A percentile compares a stretch with the other conserved stretches of the same genome.
Evolutionary conservation across 1,140 invertebrate genomes (phyloP).

Genomic region (Catajapyx aquilonaris): DNA sequence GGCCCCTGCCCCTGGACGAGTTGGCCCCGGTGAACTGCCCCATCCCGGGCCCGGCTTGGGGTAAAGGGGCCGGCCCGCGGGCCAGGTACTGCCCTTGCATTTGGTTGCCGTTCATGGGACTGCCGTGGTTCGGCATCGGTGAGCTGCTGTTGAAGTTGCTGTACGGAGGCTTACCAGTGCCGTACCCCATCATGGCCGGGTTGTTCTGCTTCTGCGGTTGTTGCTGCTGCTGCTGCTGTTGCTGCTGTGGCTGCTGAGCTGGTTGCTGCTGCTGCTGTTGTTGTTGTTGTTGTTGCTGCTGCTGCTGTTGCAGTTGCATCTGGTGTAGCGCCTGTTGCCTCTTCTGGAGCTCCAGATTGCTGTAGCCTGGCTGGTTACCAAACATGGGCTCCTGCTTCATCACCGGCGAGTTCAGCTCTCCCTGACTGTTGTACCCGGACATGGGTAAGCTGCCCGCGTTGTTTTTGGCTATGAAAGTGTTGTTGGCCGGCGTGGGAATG

Average conservation of each 20-base stretch:
- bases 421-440: not conserved
- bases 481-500: constrained; percentile 7
- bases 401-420: not conserved
- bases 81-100: not conserved
- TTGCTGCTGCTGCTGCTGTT: constrained; percentile 14
- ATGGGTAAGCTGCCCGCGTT: not conserved
- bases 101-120: constrained; percentile 18
- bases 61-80: constrained; percentile 3
- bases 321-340: constrained; percentile 6
- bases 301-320: constrained; percentile 6
- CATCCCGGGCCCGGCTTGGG: constrained; percentile 18
- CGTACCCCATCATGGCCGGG: constrained; percentile 18
- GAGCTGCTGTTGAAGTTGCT: constrained; percentile 26
- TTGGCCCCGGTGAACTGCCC: constrained; percentile 19
- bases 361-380: not conserved
- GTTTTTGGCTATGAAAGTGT: not conserved
- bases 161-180: not conserved
- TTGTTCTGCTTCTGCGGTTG: constrained; percentile 13
- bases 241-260: constrained; percentile 7
- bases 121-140: constrained; percentile 29
- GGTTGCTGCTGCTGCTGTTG: constrained; percentile 6
- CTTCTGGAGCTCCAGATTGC: constrained; percentile 1
- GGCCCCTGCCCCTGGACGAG: constrained; percentile 17
- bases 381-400: constrained; percentile 1
- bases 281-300: constrained; percentile 11